A percentile compares a stretch with the other conserved stretches of the same genome.
Conservation (phyloP, 2,888 invertebrate genomes). For the Euzetes globulus region DNA sequence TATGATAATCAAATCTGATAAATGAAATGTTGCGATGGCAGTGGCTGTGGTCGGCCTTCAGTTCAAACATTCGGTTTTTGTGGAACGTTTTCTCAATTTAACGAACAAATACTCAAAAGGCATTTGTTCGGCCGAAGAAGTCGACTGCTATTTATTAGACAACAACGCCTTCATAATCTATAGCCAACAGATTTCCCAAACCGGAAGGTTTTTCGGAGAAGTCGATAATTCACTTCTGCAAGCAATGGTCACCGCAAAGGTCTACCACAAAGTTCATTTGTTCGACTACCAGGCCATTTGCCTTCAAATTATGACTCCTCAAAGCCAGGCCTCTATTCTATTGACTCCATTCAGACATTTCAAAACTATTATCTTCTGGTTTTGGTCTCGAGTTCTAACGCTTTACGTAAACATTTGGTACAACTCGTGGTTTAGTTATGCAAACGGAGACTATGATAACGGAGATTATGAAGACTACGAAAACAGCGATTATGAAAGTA, state of each 20-base stretch:
- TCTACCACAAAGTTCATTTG: slow-evolving; percentile 70
- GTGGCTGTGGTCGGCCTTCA: slow-evolving; percentile 87
- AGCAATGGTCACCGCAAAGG: slow-evolving; percentile 74
- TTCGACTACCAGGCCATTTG: slow-evolving; percentile 85
- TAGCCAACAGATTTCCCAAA: slow-evolving; percentile 66
- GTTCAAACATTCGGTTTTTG: slow-evolving; percentile 72
- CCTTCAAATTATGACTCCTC: slow-evolving; percentile 53
- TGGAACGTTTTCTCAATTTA: slow-evolving; percentile 75
- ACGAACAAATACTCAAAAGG: slow-evolving; percentile 50
- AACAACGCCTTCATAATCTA: slow-evolving; percentile 90
- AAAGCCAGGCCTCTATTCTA: slow-evolving; percentile 40
- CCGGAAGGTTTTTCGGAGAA: slow-evolving; percentile 83
- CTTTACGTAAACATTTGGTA: slow-evolving; percentile 8
- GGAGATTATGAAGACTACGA: slow-evolving; percentile 36
- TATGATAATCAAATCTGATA: neutral
- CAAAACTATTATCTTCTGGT: slow-evolving; percentile 41
- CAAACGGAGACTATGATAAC: slow-evolving; percentile 32
- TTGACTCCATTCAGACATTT: slow-evolving; percentile 43
- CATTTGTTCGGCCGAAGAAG: slow-evolving; percentile 56
- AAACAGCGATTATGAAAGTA: neutral
- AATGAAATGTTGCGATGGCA: neutral
- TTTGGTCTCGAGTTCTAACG: slow-evolving; percentile 37
- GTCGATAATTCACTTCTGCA: slow-evolving; percentile 92
- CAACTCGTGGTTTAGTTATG: neutral
- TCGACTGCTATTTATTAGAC: slow-evolving; percentile 87